Base-by-base conservation (phyloP, 92 coral and sea anemone species). In the Palythoa grandis region DNA sequence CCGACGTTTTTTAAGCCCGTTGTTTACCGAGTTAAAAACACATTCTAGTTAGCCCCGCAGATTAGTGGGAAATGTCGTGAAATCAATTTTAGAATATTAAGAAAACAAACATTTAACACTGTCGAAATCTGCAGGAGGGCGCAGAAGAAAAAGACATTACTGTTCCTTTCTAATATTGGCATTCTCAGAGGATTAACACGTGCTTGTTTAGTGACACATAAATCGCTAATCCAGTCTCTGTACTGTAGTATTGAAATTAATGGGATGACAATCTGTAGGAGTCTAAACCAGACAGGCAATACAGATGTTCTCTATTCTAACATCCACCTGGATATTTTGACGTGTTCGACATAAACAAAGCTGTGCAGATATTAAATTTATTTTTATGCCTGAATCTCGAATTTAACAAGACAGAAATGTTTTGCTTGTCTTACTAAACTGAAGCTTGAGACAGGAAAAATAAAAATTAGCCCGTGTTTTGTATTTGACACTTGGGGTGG, bases 31-130 rank as follows among this genome's bases (percentile, higher is more conserved):
- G 37, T 22, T 39, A 43, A 47, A 79, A 79, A 63, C 54, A 63
- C 73, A n/a, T 40, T 79, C 57, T 40, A 15, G 39, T 40, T 43
- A 50, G 56, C 56, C n/a, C 84, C 15, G 25, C 20, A 65, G 58
- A 79, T 65, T 24, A 79, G 73, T 61, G 38, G 25, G 40, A 39
- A 65, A 39, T 11, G 19, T 57, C 58, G 14, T 65, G 57, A 63
- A 61, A 65, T 24, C 60, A 79, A 48, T 52, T 20, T 40, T 65
- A 39, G 43, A 43, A 43, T 43, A 79, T 79, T 79, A 79, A 16
- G 43, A 43, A 79, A 79, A 79, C 84, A 79, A 79, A 79, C 84
- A 79, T 20, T 54, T 61, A 65, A 48, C 57, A 11, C 48, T 79
- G 24, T 17, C 58, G n/a, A 23, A 11, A 63, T 1, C 84, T 48